phyloP scores from a whole-genome alignment of 1,140 invertebrate genomes.

The Drosophila pallidifrons region DNA sequence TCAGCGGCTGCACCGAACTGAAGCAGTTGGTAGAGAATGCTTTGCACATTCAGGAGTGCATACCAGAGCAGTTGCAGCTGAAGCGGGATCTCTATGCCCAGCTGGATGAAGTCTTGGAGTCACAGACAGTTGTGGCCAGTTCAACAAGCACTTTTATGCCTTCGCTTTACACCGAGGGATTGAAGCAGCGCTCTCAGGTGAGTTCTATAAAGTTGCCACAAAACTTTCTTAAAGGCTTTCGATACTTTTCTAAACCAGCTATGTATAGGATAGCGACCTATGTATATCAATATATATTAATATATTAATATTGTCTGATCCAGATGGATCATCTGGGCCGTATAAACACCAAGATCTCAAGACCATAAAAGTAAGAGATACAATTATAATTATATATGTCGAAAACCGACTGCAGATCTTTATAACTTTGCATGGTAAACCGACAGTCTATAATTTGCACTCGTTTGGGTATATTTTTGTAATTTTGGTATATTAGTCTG shows the following conservation, averaged over 20 bases:
- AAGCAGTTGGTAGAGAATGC: slow-evolving; percentile 89
- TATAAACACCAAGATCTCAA: too few relatives aligned
- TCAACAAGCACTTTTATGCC: slow-evolving; percentile 96
- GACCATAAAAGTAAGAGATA: too few relatives aligned
- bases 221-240: neutral
- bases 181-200: slow-evolving; percentile 67
- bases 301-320: too few relatives aligned
- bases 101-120: slow-evolving; percentile 90
- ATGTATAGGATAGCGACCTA: too few relatives aligned
- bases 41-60: slow-evolving; percentile 94
- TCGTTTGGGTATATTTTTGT: too few relatives aligned
- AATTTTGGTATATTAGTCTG: too few relatives aligned
- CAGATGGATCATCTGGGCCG: too few relatives aligned
- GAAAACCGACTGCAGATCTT: too few relatives aligned
- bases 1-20: slow-evolving; percentile 89
- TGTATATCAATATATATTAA: too few relatives aligned
- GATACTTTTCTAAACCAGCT: neutral
- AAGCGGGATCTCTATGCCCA: slow-evolving; percentile 92
- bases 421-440: too few relatives aligned
- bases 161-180: slow-evolving; percentile 91
- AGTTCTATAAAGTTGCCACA: neutral
- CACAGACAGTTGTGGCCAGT: slow-evolving; percentile 92
- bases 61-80: slow-evolving; percentile 95
- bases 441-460: too few relatives aligned
- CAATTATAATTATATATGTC: too few relatives aligned